Evolutionary conservation across 92 coral and sea anemone species (phyloP).

Genomic region (Umimayanthus kanabou): DNA sequence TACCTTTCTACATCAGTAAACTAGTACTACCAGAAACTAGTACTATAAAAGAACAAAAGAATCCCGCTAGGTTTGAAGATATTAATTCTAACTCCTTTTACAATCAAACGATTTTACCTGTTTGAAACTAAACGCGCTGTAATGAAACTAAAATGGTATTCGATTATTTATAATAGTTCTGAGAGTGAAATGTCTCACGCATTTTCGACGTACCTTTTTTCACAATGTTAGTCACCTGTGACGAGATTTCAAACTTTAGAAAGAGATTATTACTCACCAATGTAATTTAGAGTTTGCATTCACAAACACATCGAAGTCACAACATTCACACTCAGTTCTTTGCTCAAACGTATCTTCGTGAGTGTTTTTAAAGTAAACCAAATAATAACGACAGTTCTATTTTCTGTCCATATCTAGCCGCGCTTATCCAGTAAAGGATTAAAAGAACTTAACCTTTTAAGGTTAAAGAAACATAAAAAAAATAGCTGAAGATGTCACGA

Average conservation of each 20-base stretch:
- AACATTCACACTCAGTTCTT: background rate
- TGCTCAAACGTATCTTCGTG: background rate
- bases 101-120: too few species aligned
- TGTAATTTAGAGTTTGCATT: too few species aligned
- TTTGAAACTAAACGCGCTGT: background rate
- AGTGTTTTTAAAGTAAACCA: background rate
- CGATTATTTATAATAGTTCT: too few species aligned
- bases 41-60: background rate
- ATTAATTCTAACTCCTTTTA: background rate
- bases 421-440: background rate
- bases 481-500: background rate
- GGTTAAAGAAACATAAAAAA: background rate
- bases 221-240: background rate
- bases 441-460: conserved; percentile 4
- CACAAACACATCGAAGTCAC: background rate
- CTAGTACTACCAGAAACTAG: background rate
- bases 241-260: background rate
- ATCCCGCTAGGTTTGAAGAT: background rate
- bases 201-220: background rate
- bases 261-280: background rate
- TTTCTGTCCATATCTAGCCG: background rate
- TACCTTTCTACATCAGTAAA: too few species aligned
- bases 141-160: background rate
- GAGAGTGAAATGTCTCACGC: background rate
- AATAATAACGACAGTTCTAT: background rate